phyloP scores from a whole-genome alignment of 2,888 invertebrate genomes.

The Griposia aprilina region DNA sequence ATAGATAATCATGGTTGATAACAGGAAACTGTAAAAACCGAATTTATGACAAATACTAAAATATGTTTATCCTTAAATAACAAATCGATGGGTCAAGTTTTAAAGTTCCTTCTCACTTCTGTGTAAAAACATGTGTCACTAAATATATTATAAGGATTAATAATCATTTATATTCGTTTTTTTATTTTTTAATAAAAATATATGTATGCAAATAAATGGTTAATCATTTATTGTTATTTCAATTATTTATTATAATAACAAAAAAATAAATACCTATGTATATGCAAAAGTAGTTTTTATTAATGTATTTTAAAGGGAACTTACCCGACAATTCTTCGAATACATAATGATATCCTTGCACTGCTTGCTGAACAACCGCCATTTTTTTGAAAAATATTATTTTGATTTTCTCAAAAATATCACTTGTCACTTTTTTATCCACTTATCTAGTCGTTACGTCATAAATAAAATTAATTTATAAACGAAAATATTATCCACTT shows the following conservation, averaged over 20 bases:
- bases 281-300: no score
- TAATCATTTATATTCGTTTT: no score
- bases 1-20: background rate
- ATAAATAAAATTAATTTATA: background rate
- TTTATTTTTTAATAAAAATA: no score
- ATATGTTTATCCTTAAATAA: background rate
- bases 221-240: background rate
- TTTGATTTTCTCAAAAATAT: background rate
- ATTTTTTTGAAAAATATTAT: slow-evolving; percentile 24
- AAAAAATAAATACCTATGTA: background rate
- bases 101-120: background rate
- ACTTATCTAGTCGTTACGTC: slow-evolving; percentile 1
- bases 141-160: no score
- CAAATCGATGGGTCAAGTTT: background rate
- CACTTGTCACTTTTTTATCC: slow-evolving; percentile 20
- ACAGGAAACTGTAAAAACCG: background rate
- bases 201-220: background rate
- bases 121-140: no score
- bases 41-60: background rate
- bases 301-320: slow-evolving; percentile 1
- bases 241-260: background rate
- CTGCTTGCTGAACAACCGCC: slow-evolving; percentile 58
- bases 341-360: slow-evolving; percentile 63
- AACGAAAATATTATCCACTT: background rate
- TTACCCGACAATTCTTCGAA: slow-evolving; percentile 64